These are phyloP conservation scores for Drosophila tripunctata DNA, from an alignment of 2,888 invertebrate genomes.

Conservation along the genomic window DNA sequence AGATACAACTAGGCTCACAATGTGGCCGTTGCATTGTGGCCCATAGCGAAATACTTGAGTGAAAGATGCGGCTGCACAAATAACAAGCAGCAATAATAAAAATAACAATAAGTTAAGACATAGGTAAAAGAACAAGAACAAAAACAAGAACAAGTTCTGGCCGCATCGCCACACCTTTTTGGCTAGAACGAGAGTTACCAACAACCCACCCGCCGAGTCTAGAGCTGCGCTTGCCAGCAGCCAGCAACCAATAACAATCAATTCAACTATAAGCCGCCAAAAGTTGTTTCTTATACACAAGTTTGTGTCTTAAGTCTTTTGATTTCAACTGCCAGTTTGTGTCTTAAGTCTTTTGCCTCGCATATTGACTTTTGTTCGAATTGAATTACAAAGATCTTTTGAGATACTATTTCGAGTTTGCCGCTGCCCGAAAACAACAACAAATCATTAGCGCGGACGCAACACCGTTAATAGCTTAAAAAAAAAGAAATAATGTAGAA, in stretches of 20 bases:
- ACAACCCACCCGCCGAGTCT: constrained; percentile 33
- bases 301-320: constrained; percentile 72
- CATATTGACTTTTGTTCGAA: constrained; percentile 35
- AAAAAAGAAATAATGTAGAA: constrained; percentile 12
- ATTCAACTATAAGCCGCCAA: constrained; percentile 44
- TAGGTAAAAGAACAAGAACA: constrained; percentile 56
- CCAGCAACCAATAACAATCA: constrained; percentile 70
- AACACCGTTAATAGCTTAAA: constrained; percentile 66
- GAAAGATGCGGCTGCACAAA: background rate
- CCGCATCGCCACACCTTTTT: constrained; percentile 58
- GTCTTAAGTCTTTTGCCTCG: constrained; percentile 68
- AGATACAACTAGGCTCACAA: constrained; percentile 21
- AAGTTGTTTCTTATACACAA: constrained; percentile 17
- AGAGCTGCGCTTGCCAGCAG: constrained; percentile 36
- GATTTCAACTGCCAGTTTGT: constrained; percentile 54
- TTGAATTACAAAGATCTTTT: constrained; percentile 42
- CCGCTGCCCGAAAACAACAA: constrained; percentile 23
- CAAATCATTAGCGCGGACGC: constrained; percentile 59
- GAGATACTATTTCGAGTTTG: constrained; percentile 26
- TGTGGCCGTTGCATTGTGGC: constrained; percentile 28
- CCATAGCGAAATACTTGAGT: background rate
- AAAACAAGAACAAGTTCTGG: constrained; percentile 63
- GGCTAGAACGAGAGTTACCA: constrained; percentile 54
- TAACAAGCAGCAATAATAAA: constrained; percentile 13
- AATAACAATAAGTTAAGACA: constrained; percentile 13